Conservation (phyloP, 2,888 invertebrate genomes). For the Limnephilus marmoratus region DNA sequence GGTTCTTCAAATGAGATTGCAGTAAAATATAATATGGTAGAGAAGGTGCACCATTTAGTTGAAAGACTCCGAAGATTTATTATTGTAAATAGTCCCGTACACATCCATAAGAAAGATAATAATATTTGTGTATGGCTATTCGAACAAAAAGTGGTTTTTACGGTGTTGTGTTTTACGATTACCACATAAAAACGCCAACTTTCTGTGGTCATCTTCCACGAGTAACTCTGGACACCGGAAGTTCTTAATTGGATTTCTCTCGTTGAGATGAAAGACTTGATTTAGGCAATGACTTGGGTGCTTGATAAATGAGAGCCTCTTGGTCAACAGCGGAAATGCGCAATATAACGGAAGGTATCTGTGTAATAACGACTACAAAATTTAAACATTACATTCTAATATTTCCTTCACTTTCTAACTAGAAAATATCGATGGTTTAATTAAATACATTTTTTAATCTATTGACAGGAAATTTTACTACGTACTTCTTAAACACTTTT, state of each 20-base stretch:
- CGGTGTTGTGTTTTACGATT: neutral
- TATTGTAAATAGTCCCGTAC: neutral
- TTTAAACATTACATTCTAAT: neutral
- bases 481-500: neutral
- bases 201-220: constrained; percentile 18
- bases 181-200: neutral
- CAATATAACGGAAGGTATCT: neutral
- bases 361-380: neutral
- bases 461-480: neutral
- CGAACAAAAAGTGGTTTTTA: neutral
- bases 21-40: neutral
- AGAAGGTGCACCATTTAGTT: neutral
- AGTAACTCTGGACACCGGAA: constrained; percentile 29
- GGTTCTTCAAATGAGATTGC: too few species aligned
- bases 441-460: neutral
- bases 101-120: neutral
- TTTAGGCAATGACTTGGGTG: neutral
- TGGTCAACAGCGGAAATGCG: neutral
- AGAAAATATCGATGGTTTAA: neutral
- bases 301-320: neutral
- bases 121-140: neutral
- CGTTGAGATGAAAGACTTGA: constrained; percentile 4
- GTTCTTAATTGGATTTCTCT: constrained; percentile 43
- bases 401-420: neutral
- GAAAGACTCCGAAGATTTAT: neutral